Conservation (phyloP, 2,888 invertebrate species). For the Brachylomia viminalis region DNA sequence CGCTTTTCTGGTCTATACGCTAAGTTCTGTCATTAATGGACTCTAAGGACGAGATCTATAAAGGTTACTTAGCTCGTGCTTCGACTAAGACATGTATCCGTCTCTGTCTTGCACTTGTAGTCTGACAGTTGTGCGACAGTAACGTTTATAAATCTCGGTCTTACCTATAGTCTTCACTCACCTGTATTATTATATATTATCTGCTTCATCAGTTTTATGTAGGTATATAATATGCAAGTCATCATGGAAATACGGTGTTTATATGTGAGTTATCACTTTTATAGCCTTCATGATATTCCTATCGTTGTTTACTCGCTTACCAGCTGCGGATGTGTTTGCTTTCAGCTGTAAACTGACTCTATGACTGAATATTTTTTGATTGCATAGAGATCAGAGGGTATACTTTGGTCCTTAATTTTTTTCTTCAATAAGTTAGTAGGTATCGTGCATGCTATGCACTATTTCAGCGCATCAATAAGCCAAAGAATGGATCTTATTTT, state of each 20-base stretch:
- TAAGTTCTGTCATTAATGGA: no score
- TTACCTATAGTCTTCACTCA: neutral
- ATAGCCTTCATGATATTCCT: slow-evolving; percentile 33
- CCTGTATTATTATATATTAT: neutral
- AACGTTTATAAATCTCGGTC: neutral
- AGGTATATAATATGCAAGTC: slow-evolving; percentile 15
- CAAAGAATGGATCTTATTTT: no score
- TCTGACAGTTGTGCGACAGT: neutral
- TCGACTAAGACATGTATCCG: neutral
- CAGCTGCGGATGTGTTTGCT: slow-evolving; percentile 33
- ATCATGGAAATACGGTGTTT: slow-evolving; percentile 31
- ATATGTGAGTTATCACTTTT: slow-evolving; percentile 37
- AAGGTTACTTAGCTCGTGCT: neutral
- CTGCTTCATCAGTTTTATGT: neutral
- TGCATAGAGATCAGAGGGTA: slow-evolving; percentile 21
- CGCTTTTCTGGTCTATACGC: no score
- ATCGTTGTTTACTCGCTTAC: slow-evolving; percentile 36
- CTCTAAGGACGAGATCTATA: neutral
- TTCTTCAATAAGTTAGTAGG: neutral
- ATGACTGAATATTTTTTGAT: slow-evolving; percentile 50
- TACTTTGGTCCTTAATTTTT: neutral
- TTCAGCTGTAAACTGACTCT: slow-evolving; percentile 5
- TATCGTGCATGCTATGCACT: no score
- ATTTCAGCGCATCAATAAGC: no score
- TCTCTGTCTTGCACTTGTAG: no score